A percentile compares a stretch with the other conserved stretches of the same genome.
phyloP scores from a whole-genome alignment of 2,797 vertebrate genomes.

The Crax fasciolata region DNA sequence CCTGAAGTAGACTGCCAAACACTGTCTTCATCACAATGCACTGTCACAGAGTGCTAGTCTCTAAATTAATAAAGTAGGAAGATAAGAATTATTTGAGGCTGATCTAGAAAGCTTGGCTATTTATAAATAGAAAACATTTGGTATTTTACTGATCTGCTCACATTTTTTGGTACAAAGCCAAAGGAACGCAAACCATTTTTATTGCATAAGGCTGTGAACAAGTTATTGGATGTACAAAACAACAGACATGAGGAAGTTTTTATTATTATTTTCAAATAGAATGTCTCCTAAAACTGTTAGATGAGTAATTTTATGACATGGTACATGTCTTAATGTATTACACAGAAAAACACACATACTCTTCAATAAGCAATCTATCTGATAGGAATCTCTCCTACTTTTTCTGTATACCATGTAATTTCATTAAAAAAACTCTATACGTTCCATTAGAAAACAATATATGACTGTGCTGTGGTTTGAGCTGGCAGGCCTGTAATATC shows the following conservation, averaged over 20 bases:
- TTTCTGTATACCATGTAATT: not conserved
- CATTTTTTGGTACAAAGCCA: not conserved
- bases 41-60: not conserved
- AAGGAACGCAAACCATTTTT: not conserved
- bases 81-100: slow-evolving; percentile 26
- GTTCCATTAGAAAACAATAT: not conserved
- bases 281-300: not conserved
- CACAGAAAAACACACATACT: not conserved
- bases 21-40: not conserved
- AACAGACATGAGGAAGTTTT: not conserved
- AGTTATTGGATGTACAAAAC: not conserved
- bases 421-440: not conserved
- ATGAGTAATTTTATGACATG: not conserved
- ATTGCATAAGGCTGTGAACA: not conserved
- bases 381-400: not conserved
- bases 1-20: not conserved
- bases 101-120: slow-evolving; percentile 9
- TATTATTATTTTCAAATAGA: not conserved
- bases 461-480: no score
- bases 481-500: no score
- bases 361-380: not conserved
- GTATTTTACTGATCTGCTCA: slow-evolving; percentile 20
- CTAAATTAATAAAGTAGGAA: slow-evolving; percentile 42
- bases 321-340: not conserved
- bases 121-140: slow-evolving; percentile 19